phyloP scores from a whole-genome alignment of 2,113 vertebrate species.

The Tapirus terrestris region DNA sequence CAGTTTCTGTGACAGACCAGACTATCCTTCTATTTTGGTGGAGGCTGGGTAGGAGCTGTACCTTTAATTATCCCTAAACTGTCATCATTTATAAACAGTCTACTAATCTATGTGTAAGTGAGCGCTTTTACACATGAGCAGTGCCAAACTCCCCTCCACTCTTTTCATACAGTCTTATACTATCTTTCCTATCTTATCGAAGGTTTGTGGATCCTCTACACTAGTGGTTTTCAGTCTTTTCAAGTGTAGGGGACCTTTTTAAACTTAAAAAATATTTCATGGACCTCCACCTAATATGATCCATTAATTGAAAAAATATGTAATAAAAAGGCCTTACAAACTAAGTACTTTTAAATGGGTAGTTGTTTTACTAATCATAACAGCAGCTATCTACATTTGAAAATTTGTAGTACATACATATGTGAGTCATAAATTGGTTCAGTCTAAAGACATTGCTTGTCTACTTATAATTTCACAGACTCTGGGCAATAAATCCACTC shows the following conservation, averaged over 20 bases:
- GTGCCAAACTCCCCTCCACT: not conserved
- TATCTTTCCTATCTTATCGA: slow-evolving; percentile 43
- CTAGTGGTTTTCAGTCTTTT: slow-evolving; percentile 55
- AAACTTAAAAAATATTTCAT: slow-evolving; percentile 15
- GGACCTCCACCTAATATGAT: not conserved
- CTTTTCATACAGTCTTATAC: not conserved
- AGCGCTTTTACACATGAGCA: not conserved
- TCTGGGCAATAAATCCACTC: not conserved
- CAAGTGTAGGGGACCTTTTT: slow-evolving; percentile 19
- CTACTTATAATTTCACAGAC: slow-evolving; percentile 9
- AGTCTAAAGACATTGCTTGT: slow-evolving; percentile 22
- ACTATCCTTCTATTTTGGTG: not conserved
- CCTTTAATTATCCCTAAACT: slow-evolving; percentile 39
- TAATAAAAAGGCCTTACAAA: slow-evolving; percentile 42
- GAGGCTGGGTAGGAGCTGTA: not conserved
- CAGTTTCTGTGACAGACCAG: slow-evolving; percentile 8
- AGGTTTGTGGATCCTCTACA: not conserved
- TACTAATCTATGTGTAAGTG: not conserved
- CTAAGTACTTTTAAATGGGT: slow-evolving; percentile 32
- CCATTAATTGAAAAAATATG: slow-evolving; percentile 41
- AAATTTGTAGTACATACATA: slow-evolving; percentile 4
- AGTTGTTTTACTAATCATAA: slow-evolving; percentile 51
- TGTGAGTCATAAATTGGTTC: slow-evolving; percentile 34
- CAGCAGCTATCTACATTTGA: slow-evolving; percentile 5
- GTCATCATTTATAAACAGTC: slow-evolving; percentile 28